Conservation (phyloP, 2,113 vertebrate species). For the Chrysochloris asiatica region DNA sequence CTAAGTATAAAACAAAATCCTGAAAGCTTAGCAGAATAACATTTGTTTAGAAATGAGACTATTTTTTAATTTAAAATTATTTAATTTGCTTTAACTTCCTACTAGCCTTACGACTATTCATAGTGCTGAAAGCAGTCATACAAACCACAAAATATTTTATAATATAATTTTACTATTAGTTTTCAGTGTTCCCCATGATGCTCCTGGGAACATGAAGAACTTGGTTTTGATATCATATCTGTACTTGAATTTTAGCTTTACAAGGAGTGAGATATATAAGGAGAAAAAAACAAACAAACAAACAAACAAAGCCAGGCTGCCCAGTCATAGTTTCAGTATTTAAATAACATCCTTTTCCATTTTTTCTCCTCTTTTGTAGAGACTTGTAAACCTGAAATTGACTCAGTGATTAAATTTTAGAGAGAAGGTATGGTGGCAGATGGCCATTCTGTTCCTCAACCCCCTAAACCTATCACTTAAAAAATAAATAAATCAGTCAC, state of each 20-base stretch:
- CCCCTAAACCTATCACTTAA: background rate
- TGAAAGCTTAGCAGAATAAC: background rate
- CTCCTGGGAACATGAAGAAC: background rate
- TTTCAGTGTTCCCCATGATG: background rate
- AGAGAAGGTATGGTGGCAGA: background rate
- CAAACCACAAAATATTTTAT: background rate
- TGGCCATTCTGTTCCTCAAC: background rate
- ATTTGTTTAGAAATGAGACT: slow-evolving; percentile 32
- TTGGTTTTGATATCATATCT: background rate
- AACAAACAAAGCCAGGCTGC: background rate
- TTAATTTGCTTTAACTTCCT: background rate
- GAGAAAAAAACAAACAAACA: background rate
- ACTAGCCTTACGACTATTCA: background rate
- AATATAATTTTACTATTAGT: background rate
- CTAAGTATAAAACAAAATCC: background rate
- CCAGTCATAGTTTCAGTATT: background rate
- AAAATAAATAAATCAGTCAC: background rate
- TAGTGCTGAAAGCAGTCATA: background rate
- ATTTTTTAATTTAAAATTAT: background rate
- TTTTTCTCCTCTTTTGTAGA: background rate
- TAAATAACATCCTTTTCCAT: background rate
- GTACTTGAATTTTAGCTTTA: background rate
- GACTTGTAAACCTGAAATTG: background rate
- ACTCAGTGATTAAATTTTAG: slow-evolving; percentile 1
- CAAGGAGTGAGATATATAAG: background rate